Base-by-base conservation (phyloP, 1,140 invertebrate species). In the Uloborus diversus region DNA sequence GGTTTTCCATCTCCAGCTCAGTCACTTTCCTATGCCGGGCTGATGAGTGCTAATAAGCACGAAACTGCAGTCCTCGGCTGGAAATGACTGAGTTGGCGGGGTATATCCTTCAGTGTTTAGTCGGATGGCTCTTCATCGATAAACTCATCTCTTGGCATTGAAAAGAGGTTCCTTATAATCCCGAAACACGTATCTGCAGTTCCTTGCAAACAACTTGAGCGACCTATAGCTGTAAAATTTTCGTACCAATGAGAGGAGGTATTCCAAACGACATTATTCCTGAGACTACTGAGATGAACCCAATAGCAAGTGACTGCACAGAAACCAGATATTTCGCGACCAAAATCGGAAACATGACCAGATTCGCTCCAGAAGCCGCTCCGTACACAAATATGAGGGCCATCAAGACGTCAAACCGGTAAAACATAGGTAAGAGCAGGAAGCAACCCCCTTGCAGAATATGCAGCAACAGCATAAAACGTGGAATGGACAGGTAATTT, bases 291-390 rank as follows among this genome's bases (percentile, higher is more conserved):
- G 61, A 23, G 11, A 78, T 68, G 28, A n/a, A 66, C 25, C 75
- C 75, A 28, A 78, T 66, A 14, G 75, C 75, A 20, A 78, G 13
- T 14, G 75, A 78, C 14, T 78, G 75, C 4, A 66, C 62, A 20
- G 75, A 78, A 11, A 33, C 32, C 17, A 78, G 35, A 17, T 78
- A 78, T 23, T 59, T 78, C 23, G 37, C 61, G 13, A 78, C 62
- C 32, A 78, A 23, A 23, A 78, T 66, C 4, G 75, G 75, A 32
- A 57, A 78, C 75, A 78, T 78, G 7, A 78, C 64, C 9, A 78
- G 20, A 17, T 28, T 66, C 0, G 64, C 64, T 30, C 75, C 75
- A 23, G 75, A 65, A 17, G 62, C 23, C 25, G 66, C 3, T 3
- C 75, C 75, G 25, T 66, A 66, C 0, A 78, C 23, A 3, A 78